phyloP scores from a whole-genome alignment of 2,888 invertebrate genomes.

The Mamestra brassicae region DNA sequence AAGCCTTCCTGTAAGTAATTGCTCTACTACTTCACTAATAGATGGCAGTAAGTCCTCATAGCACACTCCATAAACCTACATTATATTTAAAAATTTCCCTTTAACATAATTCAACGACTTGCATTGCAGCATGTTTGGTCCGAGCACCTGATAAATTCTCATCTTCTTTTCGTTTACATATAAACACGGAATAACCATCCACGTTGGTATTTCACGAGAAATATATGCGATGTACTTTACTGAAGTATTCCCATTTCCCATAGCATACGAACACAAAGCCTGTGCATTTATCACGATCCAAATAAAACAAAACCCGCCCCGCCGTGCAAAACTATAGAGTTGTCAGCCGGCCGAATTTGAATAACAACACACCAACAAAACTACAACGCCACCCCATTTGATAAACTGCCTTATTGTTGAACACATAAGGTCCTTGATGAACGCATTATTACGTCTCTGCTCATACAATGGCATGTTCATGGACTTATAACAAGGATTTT shows the following conservation, averaged over 20 bases:
- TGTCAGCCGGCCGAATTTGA: conserved; percentile 67
- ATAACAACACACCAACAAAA: conserved; percentile 52
- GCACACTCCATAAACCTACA: background rate
- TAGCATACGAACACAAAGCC: conserved; percentile 55
- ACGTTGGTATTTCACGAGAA: conserved; percentile 51
- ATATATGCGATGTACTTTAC: conserved; percentile 60
- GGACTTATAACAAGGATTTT: conserved; percentile 40
- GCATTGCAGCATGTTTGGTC: too few relatives aligned
- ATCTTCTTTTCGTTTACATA: conserved; percentile 24
- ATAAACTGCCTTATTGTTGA: conserved; percentile 49
- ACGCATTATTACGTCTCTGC: conserved; percentile 22
- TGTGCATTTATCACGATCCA: conserved; percentile 66
- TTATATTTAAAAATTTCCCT: background rate
- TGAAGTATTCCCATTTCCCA: conserved; percentile 59
- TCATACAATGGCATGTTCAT: conserved; percentile 52
- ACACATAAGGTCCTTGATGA: conserved; percentile 28
- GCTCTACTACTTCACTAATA: background rate
- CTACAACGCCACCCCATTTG: conserved; percentile 4
- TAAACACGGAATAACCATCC: conserved; percentile 54
- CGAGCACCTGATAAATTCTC: conserved; percentile 8
- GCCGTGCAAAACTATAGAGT: conserved; percentile 62
- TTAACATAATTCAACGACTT: too few relatives aligned
- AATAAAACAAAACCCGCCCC: conserved; percentile 55
- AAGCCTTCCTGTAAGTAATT: background rate
- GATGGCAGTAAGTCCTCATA: too few relatives aligned